Evolutionary conservation across 2,888 invertebrate species (phyloP).

Genomic region (Trachelus tabidus): DNA sequence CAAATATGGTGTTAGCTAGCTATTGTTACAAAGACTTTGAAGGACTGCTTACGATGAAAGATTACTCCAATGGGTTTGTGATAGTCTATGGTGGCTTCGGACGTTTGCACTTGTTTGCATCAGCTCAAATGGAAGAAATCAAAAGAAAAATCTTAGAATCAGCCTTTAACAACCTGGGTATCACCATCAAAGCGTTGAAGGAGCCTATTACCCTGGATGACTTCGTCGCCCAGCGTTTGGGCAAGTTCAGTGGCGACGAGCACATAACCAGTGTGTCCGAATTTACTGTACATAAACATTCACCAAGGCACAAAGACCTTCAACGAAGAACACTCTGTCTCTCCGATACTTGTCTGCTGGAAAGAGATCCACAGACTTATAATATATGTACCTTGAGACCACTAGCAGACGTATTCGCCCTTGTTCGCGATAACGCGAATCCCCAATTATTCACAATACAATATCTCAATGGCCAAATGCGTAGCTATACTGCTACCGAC

Average conservation of each 20-base stretch:
- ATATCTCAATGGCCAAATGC: slow-evolving; percentile 89
- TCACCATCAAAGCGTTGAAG: slow-evolving; percentile 84
- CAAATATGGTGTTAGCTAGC: slow-evolving; percentile 82
- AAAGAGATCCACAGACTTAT: slow-evolving; percentile 97
- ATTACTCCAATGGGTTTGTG: slow-evolving; percentile 93
- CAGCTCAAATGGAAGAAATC: slow-evolving; percentile 86
- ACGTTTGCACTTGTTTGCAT: slow-evolving; percentile 90
- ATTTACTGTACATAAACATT: slow-evolving; percentile 94
- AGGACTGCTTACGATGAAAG: slow-evolving; percentile 82
- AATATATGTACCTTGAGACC: slow-evolving; percentile 89
- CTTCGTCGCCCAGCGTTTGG: slow-evolving; percentile 88
- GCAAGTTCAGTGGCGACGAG: slow-evolving; percentile 92
- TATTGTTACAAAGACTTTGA: slow-evolving; percentile 90
- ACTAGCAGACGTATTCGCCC: slow-evolving; percentile 86
- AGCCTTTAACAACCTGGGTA: slow-evolving; percentile 83
- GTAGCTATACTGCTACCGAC: slow-evolving; percentile 93
- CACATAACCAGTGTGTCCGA: slow-evolving; percentile 96
- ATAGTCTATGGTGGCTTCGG: slow-evolving; percentile 93
- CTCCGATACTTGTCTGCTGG: slow-evolving; percentile 94
- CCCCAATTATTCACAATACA: slow-evolving; percentile 95
- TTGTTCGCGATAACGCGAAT: slow-evolving; percentile 89
- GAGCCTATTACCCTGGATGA: slow-evolving; percentile 88
- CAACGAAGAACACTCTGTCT: slow-evolving; percentile 91
- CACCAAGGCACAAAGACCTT: slow-evolving; percentile 84
- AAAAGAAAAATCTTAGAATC: slow-evolving; percentile 87